phyloP scores from a whole-genome alignment of 2,797 vertebrate genomes.

The Cheirogaleus major region DNA sequence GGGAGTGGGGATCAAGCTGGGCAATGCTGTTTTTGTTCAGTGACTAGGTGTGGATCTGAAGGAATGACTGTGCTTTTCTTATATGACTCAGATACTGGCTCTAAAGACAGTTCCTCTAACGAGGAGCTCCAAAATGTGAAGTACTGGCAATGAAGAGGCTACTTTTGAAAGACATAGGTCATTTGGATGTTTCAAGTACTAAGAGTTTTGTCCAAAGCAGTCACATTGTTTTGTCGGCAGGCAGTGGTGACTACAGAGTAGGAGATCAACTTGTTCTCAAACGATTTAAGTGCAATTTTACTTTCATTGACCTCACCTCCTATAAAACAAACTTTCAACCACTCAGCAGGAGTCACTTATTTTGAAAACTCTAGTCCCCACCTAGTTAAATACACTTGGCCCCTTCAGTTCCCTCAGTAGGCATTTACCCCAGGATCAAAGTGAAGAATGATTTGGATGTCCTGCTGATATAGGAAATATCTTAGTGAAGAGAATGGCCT shows the following conservation, averaged over 20 bases:
- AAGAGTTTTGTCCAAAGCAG: not conserved
- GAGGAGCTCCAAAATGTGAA: not conserved
- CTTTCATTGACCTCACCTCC: not conserved
- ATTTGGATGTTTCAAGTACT: constrained; percentile 12
- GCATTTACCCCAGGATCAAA: not conserved
- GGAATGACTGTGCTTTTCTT: constrained; percentile 10
- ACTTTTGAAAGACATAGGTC: constrained; percentile 23
- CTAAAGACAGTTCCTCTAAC: constrained; percentile 41
- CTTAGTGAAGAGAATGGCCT: not conserved
- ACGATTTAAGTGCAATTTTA: constrained; percentile 31
- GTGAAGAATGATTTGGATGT: not conserved
- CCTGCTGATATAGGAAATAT: not conserved
- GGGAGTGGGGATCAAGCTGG: not conserved
- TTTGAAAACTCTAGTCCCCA: not conserved
- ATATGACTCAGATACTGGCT: constrained; percentile 19
- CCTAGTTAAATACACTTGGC: not conserved
- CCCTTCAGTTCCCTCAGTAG: not conserved
- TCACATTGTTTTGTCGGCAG: not conserved
- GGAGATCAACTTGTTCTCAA: not conserved
- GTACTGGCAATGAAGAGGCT: not conserved
- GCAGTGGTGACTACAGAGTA: not conserved
- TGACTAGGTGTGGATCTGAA: not conserved
- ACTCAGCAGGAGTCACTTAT: constrained; percentile 15
- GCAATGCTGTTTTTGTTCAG: constrained; percentile 17
- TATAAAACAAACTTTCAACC: not conserved